Percentiles rank a stretch among this genome's conserved stretches.
phyloP scores from a whole-genome alignment of 2,888 invertebrate species.

The Schizotus pectinicornis region DNA sequence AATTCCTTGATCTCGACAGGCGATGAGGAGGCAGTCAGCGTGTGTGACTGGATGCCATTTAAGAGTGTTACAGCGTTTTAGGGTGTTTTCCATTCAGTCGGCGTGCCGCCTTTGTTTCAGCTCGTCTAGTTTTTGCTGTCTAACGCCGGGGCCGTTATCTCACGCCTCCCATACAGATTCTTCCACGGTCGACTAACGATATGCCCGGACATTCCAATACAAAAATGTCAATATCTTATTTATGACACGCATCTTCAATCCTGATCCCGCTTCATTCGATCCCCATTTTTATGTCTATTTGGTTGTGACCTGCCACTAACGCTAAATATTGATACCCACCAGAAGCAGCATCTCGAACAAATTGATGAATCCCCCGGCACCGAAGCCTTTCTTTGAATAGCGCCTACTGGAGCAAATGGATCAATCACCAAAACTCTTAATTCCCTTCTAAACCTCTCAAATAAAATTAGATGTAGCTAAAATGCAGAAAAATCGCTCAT shows the following conservation, averaged over 20 bases:
- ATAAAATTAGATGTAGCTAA: too few relatives aligned
- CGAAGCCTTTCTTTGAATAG: too few relatives aligned
- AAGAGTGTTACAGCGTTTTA: conserved; percentile 25
- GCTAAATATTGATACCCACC: too few relatives aligned
- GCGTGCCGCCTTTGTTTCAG: conserved; percentile 28
- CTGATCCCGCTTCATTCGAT: too few relatives aligned
- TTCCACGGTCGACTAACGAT: conserved; percentile 25
- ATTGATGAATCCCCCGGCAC: too few relatives aligned
- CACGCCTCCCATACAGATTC: conserved; percentile 24
- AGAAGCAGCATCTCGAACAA: too few relatives aligned
- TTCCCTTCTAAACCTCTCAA: too few relatives aligned
- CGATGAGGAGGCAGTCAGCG: conserved; percentile 21
- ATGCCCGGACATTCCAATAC: conserved; percentile 22
- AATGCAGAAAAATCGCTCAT: too few relatives aligned
- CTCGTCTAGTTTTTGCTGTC: conserved; percentile 24
- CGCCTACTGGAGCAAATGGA: too few relatives aligned
- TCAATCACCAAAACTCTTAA: too few relatives aligned
- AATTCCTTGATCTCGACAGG: conserved; percentile 19
- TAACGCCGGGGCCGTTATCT: conserved; percentile 23
- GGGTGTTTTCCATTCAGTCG: conserved; percentile 27
- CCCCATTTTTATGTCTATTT: too few relatives aligned
- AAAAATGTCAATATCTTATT: conserved; percentile 29
- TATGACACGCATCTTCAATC: conserved; percentile 14
- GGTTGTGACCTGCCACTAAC: too few relatives aligned
- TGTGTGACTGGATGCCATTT: conserved; percentile 28